Evolutionary conservation across 2,888 invertebrate species (phyloP).

Genomic region (Cabera pusaria): DNA sequence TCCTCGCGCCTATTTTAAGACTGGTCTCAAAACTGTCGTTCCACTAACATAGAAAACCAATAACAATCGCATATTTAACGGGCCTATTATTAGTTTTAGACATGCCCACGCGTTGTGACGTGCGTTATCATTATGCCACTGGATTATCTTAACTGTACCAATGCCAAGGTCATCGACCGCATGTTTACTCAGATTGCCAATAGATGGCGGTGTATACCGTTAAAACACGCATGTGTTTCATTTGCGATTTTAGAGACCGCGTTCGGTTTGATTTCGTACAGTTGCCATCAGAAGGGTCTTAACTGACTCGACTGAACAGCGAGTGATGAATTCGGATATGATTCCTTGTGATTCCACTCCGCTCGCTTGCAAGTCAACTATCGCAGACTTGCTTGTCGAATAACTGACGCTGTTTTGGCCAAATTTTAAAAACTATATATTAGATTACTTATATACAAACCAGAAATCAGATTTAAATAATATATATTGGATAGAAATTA

Average conservation of each 20-base stretch:
- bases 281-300: conserved; percentile 68
- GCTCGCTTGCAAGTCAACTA: conserved; percentile 66
- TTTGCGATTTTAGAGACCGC: conserved; percentile 11
- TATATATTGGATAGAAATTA: too few relatives aligned
- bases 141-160: conserved; percentile 43
- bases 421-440: too few relatives aligned
- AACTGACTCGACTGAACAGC: conserved; percentile 83
- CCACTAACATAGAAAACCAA: conserved; percentile 36
- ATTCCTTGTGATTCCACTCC: conserved; percentile 60
- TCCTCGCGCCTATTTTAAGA: conserved; percentile 35
- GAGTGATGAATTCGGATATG: conserved; percentile 73
- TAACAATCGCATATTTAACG: conserved; percentile 6
- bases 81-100: conserved; percentile 14
- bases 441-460: too few relatives aligned
- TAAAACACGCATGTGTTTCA: conserved; percentile 40
- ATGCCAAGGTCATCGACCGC: conserved; percentile 49
- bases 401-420: conserved; percentile 72
- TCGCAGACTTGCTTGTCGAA: conserved; percentile 64
- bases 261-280: background rate
- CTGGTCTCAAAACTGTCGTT: conserved; percentile 24
- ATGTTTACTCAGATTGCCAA: too few relatives aligned
- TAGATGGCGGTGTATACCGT: conserved; percentile 42
- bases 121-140: background rate
- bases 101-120: conserved; percentile 9
- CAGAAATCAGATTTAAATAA: too few relatives aligned